Conservation (phyloP, 2,888 invertebrate genomes). For the Troides helena region DNA sequence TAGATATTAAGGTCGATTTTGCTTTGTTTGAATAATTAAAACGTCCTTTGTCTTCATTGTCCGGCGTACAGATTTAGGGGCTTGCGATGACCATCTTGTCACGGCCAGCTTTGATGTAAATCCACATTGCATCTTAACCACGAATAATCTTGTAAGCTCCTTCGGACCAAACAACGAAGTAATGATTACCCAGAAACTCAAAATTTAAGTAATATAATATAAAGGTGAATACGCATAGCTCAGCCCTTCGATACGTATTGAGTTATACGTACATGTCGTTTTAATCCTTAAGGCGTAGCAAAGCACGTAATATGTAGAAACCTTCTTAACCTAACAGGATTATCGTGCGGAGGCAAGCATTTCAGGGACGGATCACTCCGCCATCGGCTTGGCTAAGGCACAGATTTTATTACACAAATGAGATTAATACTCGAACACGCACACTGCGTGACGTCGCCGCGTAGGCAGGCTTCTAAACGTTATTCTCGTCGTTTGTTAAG, state of each 20-base stretch:
- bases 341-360: constrained; percentile 83
- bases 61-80: constrained; percentile 72
- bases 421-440: constrained; percentile 72
- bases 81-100: constrained; percentile 79
- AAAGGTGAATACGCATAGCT: constrained; percentile 29
- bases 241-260: constrained; percentile 54
- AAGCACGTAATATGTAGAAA: constrained; percentile 86
- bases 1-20: constrained; percentile 69
- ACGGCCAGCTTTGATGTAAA: constrained; percentile 72
- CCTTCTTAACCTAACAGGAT: constrained; percentile 87
- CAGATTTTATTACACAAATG: constrained; percentile 80
- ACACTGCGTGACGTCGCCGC: constrained; percentile 40
- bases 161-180: constrained; percentile 50
- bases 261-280: constrained; percentile 72
- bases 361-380: constrained; percentile 80
- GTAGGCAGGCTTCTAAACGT: constrained; percentile 42
- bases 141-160: constrained; percentile 71
- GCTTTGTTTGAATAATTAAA: constrained; percentile 71
- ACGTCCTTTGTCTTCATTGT: constrained; percentile 76
- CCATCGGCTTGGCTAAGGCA: constrained; percentile 70
- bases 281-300: constrained; percentile 85
- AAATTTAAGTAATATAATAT: constrained; percentile 34
- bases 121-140: constrained; percentile 77
- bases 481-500: constrained; percentile 32
- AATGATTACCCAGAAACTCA: constrained; percentile 67